Percentiles rank a stretch among this genome's conserved stretches.
phyloP scores from a whole-genome alignment of 2,888 invertebrate species.

The Rhopalosiphum nymphaeae region DNA sequence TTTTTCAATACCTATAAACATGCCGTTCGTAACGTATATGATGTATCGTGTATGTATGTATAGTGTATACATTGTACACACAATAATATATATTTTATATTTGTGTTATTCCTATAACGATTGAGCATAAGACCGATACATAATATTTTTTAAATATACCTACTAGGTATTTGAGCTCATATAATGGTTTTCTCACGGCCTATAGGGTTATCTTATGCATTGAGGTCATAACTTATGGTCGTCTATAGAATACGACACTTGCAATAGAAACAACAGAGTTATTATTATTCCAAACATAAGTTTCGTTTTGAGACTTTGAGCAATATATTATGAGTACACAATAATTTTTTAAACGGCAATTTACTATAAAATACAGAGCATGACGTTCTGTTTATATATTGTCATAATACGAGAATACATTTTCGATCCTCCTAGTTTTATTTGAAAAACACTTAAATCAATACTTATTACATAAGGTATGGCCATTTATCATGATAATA shows the following conservation, averaged over 20 bases:
- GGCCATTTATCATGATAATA: constrained; percentile 3
- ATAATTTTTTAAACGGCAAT: not conserved
- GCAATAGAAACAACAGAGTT: not conserved
- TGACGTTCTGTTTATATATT: not conserved
- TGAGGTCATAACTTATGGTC: not conserved
- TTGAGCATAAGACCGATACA: not conserved
- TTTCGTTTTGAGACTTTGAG: not conserved
- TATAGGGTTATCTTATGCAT: not conserved
- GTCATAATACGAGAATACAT: not conserved
- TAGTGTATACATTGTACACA: not conserved
- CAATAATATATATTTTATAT: not conserved
- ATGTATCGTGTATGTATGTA: not conserved
- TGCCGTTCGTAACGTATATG: not conserved
- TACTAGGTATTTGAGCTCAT: no score
- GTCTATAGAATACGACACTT: not conserved
- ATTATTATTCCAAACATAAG: not conserved
- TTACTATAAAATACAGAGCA: not conserved
- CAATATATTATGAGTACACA: not conserved
- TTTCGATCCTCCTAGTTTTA: not conserved
- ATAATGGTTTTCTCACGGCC: not conserved
- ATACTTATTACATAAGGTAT: not conserved
- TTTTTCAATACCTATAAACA: not conserved
- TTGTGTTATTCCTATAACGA: not conserved
- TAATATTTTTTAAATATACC: not conserved
- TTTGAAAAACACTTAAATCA: not conserved